These are phyloP conservation scores for Zophobas atratus DNA, from an alignment of 1,140 invertebrate genomes.

Conservation along the genomic window DNA sequence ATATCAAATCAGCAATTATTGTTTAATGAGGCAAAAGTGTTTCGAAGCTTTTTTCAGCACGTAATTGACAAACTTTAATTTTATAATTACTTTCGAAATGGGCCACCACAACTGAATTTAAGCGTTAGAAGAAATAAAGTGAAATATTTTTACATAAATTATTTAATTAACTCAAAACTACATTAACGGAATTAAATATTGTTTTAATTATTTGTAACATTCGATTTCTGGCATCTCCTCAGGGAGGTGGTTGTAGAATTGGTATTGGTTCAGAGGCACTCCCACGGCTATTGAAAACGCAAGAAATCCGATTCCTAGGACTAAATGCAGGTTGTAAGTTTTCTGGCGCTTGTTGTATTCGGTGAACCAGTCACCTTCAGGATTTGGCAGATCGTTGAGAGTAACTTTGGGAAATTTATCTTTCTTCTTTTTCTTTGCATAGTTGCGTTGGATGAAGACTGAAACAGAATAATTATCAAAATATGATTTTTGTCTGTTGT, in stretches of 20 bases:
- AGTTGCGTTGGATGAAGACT: neutral
- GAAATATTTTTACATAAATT: neutral
- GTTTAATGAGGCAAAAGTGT: conserved; percentile 4
- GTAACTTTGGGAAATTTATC: neutral
- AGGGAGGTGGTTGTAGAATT: neutral
- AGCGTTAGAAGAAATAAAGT: too few species aligned
- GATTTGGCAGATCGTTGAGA: conserved; percentile 9
- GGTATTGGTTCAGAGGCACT: neutral
- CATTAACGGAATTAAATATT: too few species aligned
- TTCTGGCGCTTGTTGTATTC: conserved; percentile 2
- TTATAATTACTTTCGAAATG: too few species aligned
- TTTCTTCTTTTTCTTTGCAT: conserved; percentile 14
- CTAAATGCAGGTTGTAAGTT: conserved; percentile 7
- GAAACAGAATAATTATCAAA: neutral
- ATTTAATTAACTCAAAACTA: neutral
- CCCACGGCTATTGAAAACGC: neutral
- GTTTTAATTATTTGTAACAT: neutral
- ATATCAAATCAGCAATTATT: conserved; percentile 9
- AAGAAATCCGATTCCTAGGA: neutral
- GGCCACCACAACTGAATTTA: too few species aligned
- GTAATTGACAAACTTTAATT: conserved; percentile 8
- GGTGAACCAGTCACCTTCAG: conserved; percentile 11
- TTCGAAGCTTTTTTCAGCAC: neutral
- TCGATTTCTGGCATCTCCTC: neutral
- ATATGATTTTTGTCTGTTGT: neutral